A percentile compares a stretch with the other conserved stretches of the same genome.
Conservation (phyloP, 2,113 vertebrate genomes). For the Geococcyx californianus region DNA sequence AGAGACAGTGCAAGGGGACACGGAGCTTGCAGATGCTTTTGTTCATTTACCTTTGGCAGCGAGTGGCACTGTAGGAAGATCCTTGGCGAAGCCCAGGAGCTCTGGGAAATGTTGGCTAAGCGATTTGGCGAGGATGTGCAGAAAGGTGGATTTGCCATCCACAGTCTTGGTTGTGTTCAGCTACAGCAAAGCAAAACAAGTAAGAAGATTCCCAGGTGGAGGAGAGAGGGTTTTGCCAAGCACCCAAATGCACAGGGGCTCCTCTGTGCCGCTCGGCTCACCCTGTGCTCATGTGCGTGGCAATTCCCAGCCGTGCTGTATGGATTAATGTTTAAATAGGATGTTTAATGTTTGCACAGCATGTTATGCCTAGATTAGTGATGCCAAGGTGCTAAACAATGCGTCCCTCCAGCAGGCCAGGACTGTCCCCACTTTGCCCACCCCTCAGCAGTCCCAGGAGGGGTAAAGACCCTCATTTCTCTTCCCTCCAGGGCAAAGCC, state of each 20-base stretch:
- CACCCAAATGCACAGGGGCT: not conserved
- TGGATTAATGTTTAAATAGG: not conserved
- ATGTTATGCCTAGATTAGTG: not conserved
- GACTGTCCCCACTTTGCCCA: not conserved
- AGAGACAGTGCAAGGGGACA: not conserved
- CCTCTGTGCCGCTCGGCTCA: not conserved
- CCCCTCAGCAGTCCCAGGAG: not conserved
- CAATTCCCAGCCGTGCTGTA: not conserved
- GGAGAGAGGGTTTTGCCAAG: not conserved
- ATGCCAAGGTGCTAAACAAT: not conserved
- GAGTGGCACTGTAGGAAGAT: constrained; percentile 90
- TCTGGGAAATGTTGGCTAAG: constrained; percentile 97
- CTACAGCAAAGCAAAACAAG: constrained; percentile 66
- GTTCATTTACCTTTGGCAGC: constrained; percentile 91
- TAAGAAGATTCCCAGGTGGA: not conserved
- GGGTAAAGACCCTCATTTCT: not conserved
- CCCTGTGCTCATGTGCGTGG: accelerated
- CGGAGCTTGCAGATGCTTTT: accelerated
- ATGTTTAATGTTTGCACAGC: not conserved
- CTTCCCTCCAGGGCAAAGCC: not conserved
- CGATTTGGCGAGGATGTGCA: constrained; percentile 98
- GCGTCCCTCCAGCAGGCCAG: not conserved
- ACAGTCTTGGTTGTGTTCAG: constrained; percentile 97
- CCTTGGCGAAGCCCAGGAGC: constrained; percentile 92
- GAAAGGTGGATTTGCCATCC: constrained; percentile 96